Evolutionary conservation across 2,113 vertebrate genomes (phyloP), one percentile per base, ranked within the genome.

Genomic region (Callipepla californica): DNA sequence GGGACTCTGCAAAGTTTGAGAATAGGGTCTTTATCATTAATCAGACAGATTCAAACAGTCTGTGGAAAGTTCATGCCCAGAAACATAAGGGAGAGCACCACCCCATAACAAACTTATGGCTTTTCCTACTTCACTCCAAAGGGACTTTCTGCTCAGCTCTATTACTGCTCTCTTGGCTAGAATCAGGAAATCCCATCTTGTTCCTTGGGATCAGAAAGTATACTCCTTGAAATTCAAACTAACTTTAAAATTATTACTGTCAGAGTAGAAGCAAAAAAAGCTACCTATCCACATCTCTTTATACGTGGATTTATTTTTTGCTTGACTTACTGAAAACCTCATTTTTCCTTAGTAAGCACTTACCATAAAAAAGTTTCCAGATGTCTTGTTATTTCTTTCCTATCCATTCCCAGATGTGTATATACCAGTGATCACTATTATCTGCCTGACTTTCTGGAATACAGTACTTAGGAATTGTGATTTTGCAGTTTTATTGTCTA

Each of bases 291-390:
- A 0, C 16, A 0, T 51, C 13, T 62, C 11, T 70, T 74, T 76
- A 80, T 45, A 76, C 0, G 0, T 62, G 28, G 47, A 53, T 80
- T 76, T 69, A 40, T 57, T 85, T 89, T 95, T 85, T 58, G 26
- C 68, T 63, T 62, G 13, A 38, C 13, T 77, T 82, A 83, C 32
- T 47, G 19, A 28, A 85, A 73, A 82, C 38, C 19, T 74, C 5
- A 42, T 77, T 94, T 87, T 85, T 92, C 26, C 50, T 85, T 45
- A 69, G 34, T 38, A 85, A 94, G 42, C 28, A 30, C 32, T 87
- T 95, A 63, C 40, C 45, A 80, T 34, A 73, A 80, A 81, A 93
- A 74, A 17, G 13, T 82, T 95, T 93, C 82, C 68, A 93, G 63
- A 87, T 91, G 16, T 90, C 87, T 90, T 94, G 44, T 26, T 89